Conservation (phyloP, 2,797 vertebrate species). For the Spheniscus humboldti region DNA sequence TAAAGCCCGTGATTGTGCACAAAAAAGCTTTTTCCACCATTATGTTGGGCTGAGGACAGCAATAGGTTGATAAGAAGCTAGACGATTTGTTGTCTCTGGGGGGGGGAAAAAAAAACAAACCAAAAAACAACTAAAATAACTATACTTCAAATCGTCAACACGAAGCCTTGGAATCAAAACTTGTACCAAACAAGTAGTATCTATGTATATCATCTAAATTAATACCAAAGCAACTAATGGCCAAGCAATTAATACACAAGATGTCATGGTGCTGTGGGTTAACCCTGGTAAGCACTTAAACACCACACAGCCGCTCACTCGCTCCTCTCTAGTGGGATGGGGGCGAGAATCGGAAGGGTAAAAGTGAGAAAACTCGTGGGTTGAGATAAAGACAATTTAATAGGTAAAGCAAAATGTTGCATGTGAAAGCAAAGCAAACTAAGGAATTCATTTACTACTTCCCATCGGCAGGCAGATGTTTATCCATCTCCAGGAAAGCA, state of each 20-base stretch:
- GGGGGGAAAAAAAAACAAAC: background rate
- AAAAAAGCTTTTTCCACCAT: slow-evolving; percentile 70
- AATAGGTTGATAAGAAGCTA: slow-evolving; percentile 83
- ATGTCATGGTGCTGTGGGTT: background rate
- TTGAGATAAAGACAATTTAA: background rate
- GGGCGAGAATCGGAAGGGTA: background rate
- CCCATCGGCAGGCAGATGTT: background rate
- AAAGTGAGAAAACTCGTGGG: background rate
- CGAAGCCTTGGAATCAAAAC: background rate
- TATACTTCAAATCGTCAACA: background rate
- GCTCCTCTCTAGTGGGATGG: no score
- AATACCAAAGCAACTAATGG: background rate
- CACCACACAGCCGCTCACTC: background rate
- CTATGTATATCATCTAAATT: background rate
- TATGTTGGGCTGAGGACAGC: slow-evolving; percentile 80
- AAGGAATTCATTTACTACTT: background rate
- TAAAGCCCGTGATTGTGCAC: slow-evolving; percentile 83
- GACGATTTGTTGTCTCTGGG: slow-evolving; percentile 79
- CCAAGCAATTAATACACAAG: background rate
- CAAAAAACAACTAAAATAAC: background rate
- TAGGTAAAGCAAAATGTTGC: background rate
- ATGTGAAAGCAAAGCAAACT: background rate
- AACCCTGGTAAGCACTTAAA: background rate
- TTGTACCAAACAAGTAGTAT: background rate
- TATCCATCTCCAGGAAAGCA: background rate